Evolutionary conservation across 2,888 invertebrate genomes (phyloP), one percentile per base, ranked within the genome.

Genomic region (Drosophila atripex): DNA sequence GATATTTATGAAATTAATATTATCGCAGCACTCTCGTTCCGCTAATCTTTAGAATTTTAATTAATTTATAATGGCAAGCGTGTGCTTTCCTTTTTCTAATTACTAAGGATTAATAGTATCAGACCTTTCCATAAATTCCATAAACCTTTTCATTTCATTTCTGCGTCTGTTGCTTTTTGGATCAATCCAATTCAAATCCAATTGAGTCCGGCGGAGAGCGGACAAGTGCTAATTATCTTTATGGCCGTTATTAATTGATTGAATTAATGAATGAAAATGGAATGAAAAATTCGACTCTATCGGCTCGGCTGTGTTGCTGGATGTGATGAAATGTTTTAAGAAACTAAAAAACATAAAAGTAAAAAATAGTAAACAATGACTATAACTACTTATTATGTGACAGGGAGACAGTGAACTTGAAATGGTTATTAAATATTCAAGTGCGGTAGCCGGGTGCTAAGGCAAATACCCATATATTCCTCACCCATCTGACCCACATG

Each of bases 401-500:
- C 23, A 4, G 16, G 32, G 30, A 75, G 70, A 35, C 84, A 83
- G 76, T 84, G 86, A 86, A 84, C 85, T 85, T 85, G 85, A 82
- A 76, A 76, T 75, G 75, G 71, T 84, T 78, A 86, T 84, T 78
- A 77, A 75, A 74, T 70, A 80, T 85, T 86, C 84, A 85, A 86
- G 86, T 83, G 83, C 78, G 78, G 83, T 73, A 77, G 80, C 78
- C 73, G 74, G 75, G 75, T 70, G 80, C 75, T 80, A 86, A 82
- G 73, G 78, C 78, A 86, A 84, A 86, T 75, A 84, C 21, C 16
- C 54, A 32, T 41, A 53, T 49, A 69, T 53, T 39, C 63, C 41
- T 52, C 7, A 23, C 49, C 30, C 41, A 58, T 32, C 61, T 39
- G 64, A 64, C 64, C 64, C 64, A 64, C 52, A 61, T 64, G 61